These are phyloP conservation scores for Montipora foliosa DNA, from an alignment of 64 coral and sea anemone species.

Conservation along the genomic window DNA sequence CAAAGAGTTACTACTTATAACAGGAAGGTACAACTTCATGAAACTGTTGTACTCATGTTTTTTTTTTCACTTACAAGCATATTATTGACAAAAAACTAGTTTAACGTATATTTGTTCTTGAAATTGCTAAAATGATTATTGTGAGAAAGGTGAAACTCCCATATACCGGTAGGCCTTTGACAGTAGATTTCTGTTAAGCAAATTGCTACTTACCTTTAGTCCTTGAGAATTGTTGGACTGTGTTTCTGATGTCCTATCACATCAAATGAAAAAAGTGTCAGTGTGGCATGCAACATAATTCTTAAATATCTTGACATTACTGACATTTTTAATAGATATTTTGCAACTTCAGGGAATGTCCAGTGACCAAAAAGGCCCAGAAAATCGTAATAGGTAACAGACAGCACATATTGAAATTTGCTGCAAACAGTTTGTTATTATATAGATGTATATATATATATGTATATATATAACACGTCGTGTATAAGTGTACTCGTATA, in stretches of 20 bases:
- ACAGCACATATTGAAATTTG: slow-evolving; percentile 13
- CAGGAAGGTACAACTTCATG: slow-evolving; percentile 16
- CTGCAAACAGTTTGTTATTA: slow-evolving; percentile 17
- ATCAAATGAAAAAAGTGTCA: slow-evolving; percentile 29
- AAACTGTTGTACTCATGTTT: slow-evolving; percentile 8
- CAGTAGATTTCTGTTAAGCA: slow-evolving; percentile 24
- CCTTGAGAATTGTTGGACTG: slow-evolving; percentile 10
- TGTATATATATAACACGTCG: no score
- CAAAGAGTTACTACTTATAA: background rate
- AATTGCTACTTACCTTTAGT: slow-evolving; percentile 18
- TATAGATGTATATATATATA: background rate
- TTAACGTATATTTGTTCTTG: background rate
- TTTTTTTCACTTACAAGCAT: background rate
- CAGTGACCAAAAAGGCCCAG: background rate
- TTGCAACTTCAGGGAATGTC: slow-evolving; percentile 2
- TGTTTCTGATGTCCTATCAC: slow-evolving; percentile 20
- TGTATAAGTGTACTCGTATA: no score
- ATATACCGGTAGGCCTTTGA: slow-evolving; percentile 2
- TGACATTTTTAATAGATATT: slow-evolving; percentile 11
- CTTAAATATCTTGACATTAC: slow-evolving; percentile 18
- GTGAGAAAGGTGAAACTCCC: slow-evolving; percentile 2
- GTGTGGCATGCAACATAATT: slow-evolving; percentile 16
- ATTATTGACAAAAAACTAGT: slow-evolving; percentile 15
- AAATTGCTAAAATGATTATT: background rate
- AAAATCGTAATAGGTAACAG: slow-evolving; percentile 15